Base-by-base conservation (phyloP, 2,113 vertebrate genomes). In the Nothobranchius kuhntae region DNA sequence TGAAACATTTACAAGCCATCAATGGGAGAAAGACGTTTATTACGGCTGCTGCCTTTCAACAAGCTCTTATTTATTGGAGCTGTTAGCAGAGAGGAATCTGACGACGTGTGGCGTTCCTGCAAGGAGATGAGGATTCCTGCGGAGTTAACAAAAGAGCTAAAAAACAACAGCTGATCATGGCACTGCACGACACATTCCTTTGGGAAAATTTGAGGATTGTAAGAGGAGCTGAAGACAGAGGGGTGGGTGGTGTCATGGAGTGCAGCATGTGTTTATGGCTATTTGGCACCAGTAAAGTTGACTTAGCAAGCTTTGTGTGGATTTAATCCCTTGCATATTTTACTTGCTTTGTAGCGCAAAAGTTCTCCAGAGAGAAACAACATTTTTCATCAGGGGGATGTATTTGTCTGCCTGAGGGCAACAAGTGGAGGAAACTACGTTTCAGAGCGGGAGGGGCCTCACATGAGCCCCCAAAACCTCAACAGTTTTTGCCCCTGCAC, bases 211-310 rank as follows among this genome's bases (percentile, higher is more conserved):
- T 53, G 55, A 24, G 5, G 75, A 76, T 63, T 53, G 58, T 46
- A 60, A 75, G 65, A 47, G 38, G 62, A 75, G 68, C 46, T 0
- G 58, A 40, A 67, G n/a, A 50, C 47, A 60, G 52, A 57, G 8
- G 73, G 72, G 42, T n/a, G 75, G 71, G 51, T 14, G 21, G 55
- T 65, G 74, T 81, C 53, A 68, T 58, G 70, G 70, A 66, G 73
- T 71, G 72, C 82, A 67, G 70, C 72, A 59, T 80, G 80, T 81
- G 82, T 80, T 86, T 68, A 65, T 71, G 62, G 13, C 17, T 61
- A 63, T 61, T 73, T 66, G 61, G 76, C 72, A 38, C n/a, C 15
- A 59, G 7, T 24, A 40, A 51, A 30, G 6, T 13, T 17, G 44
- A 44, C 44, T 54, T 61, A 67, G n/a, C 44, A 35, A 30, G 38